Percentiles rank a stretch among this genome's conserved stretches.
These are phyloP conservation scores for Cercopithecus mona DNA, from an alignment of 2,113 vertebrate genomes.

Conservation along the genomic window DNA sequence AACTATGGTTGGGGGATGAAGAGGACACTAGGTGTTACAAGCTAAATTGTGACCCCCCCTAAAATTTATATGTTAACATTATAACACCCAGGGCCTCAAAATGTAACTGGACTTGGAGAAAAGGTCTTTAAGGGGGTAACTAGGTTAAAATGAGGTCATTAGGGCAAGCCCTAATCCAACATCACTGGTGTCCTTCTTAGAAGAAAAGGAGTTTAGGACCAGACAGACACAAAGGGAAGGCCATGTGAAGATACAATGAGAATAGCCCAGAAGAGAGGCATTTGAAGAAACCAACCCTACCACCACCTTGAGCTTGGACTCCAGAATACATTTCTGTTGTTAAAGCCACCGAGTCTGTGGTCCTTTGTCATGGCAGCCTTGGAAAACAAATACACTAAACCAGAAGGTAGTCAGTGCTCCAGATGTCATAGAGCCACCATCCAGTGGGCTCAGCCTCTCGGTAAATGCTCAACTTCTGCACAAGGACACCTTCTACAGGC, in stretches of 20 bases:
- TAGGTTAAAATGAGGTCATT: not conserved
- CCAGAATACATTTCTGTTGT: not conserved
- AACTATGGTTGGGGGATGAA: not conserved
- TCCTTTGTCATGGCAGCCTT: not conserved
- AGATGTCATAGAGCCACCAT: not conserved
- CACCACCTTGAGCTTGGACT: not conserved
- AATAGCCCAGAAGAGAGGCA: not conserved
- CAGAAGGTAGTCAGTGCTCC: accelerated
- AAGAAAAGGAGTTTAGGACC: not conserved
- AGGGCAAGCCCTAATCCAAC: not conserved
- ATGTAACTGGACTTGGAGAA: not conserved
- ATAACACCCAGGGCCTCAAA: not conserved
- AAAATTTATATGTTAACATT: not conserved
- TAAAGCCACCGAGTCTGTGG: accelerated
- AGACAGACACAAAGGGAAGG: not conserved
- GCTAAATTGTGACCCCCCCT: not conserved
- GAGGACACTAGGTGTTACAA: no score
- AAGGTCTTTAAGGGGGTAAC: not conserved
- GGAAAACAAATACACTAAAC: not conserved
- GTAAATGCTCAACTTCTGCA: not conserved
- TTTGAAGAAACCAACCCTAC: not conserved
- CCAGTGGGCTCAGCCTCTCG: not conserved
- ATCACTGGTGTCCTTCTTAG: not conserved
- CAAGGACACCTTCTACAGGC: not conserved
- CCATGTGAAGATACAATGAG: not conserved